phyloP scores from a whole-genome alignment of 2,113 vertebrate species.

The Pseudopipra pipra region DNA sequence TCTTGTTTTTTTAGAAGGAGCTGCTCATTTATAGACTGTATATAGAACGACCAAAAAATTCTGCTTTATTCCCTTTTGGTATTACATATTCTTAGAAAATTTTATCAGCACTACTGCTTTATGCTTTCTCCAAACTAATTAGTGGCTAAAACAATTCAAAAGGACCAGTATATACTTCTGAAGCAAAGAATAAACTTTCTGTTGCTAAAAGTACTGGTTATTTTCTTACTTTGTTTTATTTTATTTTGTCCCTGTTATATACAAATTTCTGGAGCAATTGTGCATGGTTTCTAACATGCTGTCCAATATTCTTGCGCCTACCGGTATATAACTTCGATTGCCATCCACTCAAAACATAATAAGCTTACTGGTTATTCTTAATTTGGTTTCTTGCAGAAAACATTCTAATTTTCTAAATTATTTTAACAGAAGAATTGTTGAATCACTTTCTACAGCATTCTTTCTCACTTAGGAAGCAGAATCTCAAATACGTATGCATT shows the following conservation, averaged over 20 bases:
- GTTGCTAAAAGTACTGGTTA: background rate
- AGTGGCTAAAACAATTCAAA: background rate
- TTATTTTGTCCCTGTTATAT: background rate
- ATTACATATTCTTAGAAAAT: background rate
- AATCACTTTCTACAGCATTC: background rate
- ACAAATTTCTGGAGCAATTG: background rate
- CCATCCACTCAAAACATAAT: background rate
- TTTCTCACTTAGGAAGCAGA: background rate
- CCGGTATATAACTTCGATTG: background rate
- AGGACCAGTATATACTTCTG: background rate
- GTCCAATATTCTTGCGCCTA: background rate
- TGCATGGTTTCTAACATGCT: background rate
- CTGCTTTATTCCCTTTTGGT: background rate
- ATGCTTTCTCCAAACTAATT: background rate
- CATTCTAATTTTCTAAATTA: background rate
- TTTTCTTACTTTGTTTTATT: background rate
- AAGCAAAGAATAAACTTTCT: background rate
- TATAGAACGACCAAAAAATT: background rate
- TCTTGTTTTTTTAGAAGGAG: background rate
- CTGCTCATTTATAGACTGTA: background rate
- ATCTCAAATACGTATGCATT: background rate
- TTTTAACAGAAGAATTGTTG: background rate
- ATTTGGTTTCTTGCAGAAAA: background rate
- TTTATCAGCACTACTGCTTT: background rate
- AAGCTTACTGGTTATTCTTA: background rate